Evolutionary conservation across 2,797 vertebrate species (phyloP).

Genomic region (Catharus ustulatus): DNA sequence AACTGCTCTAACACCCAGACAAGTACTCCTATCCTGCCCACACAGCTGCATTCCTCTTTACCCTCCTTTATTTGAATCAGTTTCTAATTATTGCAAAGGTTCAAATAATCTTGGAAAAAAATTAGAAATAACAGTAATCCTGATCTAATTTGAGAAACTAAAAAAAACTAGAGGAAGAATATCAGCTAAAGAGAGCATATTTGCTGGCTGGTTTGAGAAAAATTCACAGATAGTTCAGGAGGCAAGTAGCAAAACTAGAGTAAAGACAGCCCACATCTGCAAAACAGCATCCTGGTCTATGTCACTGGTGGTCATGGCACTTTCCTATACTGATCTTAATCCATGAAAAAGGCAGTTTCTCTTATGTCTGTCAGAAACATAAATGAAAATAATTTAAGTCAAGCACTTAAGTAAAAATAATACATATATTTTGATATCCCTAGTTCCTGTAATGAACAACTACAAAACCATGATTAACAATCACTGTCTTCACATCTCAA

Average conservation of each 20-base stretch:
- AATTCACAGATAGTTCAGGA: not conserved
- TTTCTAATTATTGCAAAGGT: not conserved
- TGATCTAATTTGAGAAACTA: not conserved
- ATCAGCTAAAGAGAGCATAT: not conserved
- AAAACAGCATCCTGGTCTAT: not conserved
- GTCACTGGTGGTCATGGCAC: not conserved
- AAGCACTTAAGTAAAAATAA: conserved; percentile 48
- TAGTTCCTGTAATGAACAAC: not conserved
- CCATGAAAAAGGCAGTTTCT: not conserved
- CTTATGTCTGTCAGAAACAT: not conserved
- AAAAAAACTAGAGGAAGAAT: not conserved
- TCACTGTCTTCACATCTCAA: conserved; percentile 6
- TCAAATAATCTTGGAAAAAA: not conserved
- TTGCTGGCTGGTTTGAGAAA: not conserved
- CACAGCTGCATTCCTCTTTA: not conserved
- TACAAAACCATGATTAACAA: conserved; percentile 36
- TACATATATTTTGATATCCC: not conserved
- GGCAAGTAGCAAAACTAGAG: not conserved
- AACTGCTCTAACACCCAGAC: not conserved
- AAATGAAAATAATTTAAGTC: conserved; percentile 20
- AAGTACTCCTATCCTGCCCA: not conserved
- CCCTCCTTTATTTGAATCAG: not conserved
- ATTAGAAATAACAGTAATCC: not conserved
- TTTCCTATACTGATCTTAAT: not conserved
- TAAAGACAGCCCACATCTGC: not conserved